These are phyloP conservation scores for Hybos culiciformis DNA, from an alignment of 2,888 invertebrate species.

Conservation along the genomic window DNA sequence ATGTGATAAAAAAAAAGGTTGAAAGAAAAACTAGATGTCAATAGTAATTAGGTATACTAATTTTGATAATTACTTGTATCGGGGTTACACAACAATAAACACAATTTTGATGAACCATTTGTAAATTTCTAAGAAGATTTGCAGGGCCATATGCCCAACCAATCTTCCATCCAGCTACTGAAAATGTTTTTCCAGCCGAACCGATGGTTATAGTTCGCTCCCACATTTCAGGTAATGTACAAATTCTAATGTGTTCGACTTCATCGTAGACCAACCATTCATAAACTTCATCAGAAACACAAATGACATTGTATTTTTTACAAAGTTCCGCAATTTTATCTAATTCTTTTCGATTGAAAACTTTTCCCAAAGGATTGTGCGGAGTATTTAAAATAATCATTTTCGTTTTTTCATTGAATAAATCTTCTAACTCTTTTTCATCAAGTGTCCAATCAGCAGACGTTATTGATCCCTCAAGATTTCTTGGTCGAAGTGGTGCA, in stretches of 20 bases:
- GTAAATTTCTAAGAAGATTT: slow-evolving; percentile 62
- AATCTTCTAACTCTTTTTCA: slow-evolving; percentile 56
- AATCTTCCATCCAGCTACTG: slow-evolving; percentile 92
- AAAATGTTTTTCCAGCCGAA: slow-evolving; percentile 96
- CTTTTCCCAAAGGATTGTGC: slow-evolving; percentile 94
- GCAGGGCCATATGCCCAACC: slow-evolving; percentile 95
- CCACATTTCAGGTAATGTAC: slow-evolving; percentile 95
- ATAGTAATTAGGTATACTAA: background rate
- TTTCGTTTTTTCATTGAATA: slow-evolving; percentile 84
- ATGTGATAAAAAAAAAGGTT: slow-evolving; percentile 38
- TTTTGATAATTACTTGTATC: slow-evolving; percentile 45
- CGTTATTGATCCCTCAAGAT: slow-evolving; percentile 32
- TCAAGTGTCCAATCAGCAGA: slow-evolving; percentile 88
- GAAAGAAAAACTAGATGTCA: background rate
- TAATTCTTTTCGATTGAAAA: slow-evolving; percentile 48
- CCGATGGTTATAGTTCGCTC: slow-evolving; percentile 93
- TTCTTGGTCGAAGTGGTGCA: slow-evolving; percentile 62
- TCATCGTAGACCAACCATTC: slow-evolving; percentile 91
- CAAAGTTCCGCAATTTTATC: slow-evolving; percentile 73
- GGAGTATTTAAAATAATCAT: slow-evolving; percentile 94
- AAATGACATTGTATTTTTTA: slow-evolving; percentile 82
- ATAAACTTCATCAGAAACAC: slow-evolving; percentile 94
- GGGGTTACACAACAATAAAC: slow-evolving; percentile 90
- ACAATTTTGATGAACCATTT: slow-evolving; percentile 87
- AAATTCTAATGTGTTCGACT: slow-evolving; percentile 76